Percentiles rank a stretch among this genome's conserved stretches.
phyloP scores from a whole-genome alignment of 2,888 invertebrate genomes.

The Ichneumoninae sp. region DNA sequence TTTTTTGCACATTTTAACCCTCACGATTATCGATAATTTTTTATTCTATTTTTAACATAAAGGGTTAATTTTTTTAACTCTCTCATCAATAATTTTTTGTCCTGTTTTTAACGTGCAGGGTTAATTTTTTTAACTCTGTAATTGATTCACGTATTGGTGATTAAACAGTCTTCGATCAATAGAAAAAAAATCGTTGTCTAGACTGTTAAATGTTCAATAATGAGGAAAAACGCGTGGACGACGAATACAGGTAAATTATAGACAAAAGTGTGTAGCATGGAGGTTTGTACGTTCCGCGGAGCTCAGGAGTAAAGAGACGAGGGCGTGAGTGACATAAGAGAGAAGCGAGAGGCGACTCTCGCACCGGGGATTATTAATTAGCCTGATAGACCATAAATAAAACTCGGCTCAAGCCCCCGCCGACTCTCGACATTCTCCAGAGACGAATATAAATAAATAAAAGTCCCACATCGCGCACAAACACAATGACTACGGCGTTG shows the following conservation, averaged over 20 bases:
- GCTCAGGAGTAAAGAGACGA: neutral
- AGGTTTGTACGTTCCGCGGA: neutral
- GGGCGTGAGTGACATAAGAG: constrained; percentile 32
- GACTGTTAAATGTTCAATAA: neutral
- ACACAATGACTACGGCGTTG: constrained; percentile 5
- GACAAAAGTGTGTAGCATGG: neutral
- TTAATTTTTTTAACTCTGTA: neutral
- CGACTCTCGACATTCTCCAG: constrained; percentile 65
- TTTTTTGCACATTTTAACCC: neutral
- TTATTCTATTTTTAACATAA: neutral
- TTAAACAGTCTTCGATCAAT: neutral
- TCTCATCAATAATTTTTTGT: too few relatives aligned
- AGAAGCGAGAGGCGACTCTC: constrained; percentile 27
- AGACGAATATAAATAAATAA: constrained; percentile 83
- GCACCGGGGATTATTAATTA: constrained; percentile 82
- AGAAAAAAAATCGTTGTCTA: neutral
- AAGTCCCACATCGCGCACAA: constrained; percentile 69
- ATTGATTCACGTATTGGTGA: neutral
- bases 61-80: too few relatives aligned
- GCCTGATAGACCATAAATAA: constrained; percentile 83
- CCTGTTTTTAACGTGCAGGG: neutral
- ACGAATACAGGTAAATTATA: neutral
- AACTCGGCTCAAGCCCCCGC: constrained; percentile 72
- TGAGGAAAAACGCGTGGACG: neutral
- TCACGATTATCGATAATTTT: too few relatives aligned